Percentiles rank a stretch among this genome's conserved stretches.
Conservation (phyloP, 2,888 invertebrate genomes). For the Andrena praecox region DNA sequence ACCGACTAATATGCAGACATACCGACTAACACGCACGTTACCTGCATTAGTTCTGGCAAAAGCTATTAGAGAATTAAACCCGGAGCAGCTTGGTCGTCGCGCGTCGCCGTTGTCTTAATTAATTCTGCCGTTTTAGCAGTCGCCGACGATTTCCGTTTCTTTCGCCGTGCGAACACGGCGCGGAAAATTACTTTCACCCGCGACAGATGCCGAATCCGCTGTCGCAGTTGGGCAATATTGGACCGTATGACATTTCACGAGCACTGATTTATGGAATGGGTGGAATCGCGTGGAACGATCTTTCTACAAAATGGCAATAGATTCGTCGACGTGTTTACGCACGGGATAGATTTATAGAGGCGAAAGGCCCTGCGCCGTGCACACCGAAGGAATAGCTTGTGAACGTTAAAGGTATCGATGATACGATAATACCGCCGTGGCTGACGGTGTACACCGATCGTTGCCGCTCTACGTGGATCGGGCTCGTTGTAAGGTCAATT, state of each 20-base stretch:
- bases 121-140: conserved; percentile 6
- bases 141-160: conserved; percentile 8
- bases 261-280: conserved; percentile 26
- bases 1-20: not conserved
- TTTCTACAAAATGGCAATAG: conserved; percentile 34
- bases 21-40: conserved; percentile 6
- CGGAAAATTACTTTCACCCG: conserved; percentile 47
- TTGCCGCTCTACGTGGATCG: conserved; percentile 20
- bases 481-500: conserved; percentile 51
- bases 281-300: conserved; percentile 26
- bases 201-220: not conserved
- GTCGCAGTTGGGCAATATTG: conserved; percentile 28
- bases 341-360: conserved; percentile 42
- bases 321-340: conserved; percentile 45
- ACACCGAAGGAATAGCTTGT: conserved; percentile 4
- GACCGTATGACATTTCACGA: conserved; percentile 35
- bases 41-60: conserved; percentile 4
- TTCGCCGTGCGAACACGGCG: not conserved
- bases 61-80: conserved; percentile 41
- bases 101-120: conserved; percentile 13
- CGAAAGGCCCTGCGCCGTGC: conserved; percentile 19
- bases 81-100: not conserved
- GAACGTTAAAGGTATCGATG: conserved; percentile 27
- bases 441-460: conserved; percentile 16
- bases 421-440: conserved; percentile 33